Evolutionary conservation across 2,888 invertebrate genomes (phyloP), one percentile per base, ranked within the genome.

Genomic region (Erebia palarica): DNA sequence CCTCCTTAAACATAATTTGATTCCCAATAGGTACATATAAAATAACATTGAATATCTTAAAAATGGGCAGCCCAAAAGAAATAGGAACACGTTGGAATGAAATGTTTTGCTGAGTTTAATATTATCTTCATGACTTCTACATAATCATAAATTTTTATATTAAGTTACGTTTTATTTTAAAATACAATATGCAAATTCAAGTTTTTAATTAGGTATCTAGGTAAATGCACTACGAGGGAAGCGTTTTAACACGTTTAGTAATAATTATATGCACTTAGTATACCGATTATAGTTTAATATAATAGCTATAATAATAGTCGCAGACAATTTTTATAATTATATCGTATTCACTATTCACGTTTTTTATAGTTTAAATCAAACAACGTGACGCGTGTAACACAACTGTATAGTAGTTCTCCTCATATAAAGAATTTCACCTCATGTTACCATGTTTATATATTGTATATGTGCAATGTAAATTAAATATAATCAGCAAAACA

Each of bases 401-500:
- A n/a, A n/a, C 5, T 51, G 5, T 51, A 51, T 51, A 14, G 3
- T 51, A 51, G n/a, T 51, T 51, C n/a, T 51, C 49, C n/a, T 51
- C 49, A 4, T 51, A n/a, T 14, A 14, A n/a, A 5, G 5, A 14
- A 5, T 27, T 27, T 1, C 4, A 27, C 27, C n/a, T 13, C 5
- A 51, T 49, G 1, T 16, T n/a, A n/a, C n/a, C 1, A 14, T 53
- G 3, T 9, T 16, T 2, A 16, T 21, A 21, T 21, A 21, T 21
- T 21, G 18, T 21, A 13, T 57, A 21, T 13, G 53, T 65, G 51
- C 53, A 53, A 27, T 65, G n/a, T 49, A 65, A n/a, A 51, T 21
- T 27, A 51, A 14, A 53, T 42, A 47, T 57, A 57, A 57, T 65
- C 65, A 61, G 65, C 68, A 70, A 68, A 70, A 71, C 71, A 73